These are phyloP conservation scores for Salmo trutta DNA, from an alignment of 2,797 vertebrate species.

Conservation along the genomic window DNA sequence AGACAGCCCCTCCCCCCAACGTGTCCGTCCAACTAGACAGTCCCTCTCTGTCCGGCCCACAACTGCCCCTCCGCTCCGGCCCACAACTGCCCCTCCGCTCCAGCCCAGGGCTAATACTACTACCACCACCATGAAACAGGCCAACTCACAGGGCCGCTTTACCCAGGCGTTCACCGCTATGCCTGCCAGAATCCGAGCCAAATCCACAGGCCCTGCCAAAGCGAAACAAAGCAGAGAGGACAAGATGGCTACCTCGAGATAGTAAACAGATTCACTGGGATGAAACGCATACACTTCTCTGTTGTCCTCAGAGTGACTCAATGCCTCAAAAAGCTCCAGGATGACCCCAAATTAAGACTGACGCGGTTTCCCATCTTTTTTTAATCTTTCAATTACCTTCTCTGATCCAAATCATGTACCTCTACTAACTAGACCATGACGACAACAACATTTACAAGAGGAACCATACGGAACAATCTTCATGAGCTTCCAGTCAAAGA, in stretches of 20 bases:
- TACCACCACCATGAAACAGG: background rate
- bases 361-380: slow-evolving; percentile 5
- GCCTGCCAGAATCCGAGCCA: slow-evolving; percentile 44
- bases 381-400: slow-evolving; percentile 37
- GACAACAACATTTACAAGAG: slow-evolving; percentile 42
- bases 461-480: slow-evolving; percentile 50
- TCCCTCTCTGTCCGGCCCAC: slow-evolving; percentile 68
- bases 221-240: slow-evolving; percentile 46
- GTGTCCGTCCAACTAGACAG: slow-evolving; percentile 72
- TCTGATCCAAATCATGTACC: slow-evolving; percentile 43
- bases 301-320: slow-evolving; percentile 52
- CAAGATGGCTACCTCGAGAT: slow-evolving; percentile 29
- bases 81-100: slow-evolving; percentile 54
- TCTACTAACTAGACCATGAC: slow-evolving; percentile 31
- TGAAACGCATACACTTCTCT: slow-evolving; percentile 30
- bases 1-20: slow-evolving; percentile 89
- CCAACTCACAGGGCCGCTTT: slow-evolving; percentile 50
- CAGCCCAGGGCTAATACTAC: background rate
- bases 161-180: slow-evolving; percentile 36
- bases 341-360: slow-evolving; percentile 43
- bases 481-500: slow-evolving; percentile 66
- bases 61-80: slow-evolving; percentile 50
- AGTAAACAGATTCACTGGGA: slow-evolving; percentile 57
- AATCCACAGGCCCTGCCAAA: slow-evolving; percentile 44
- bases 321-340: slow-evolving; percentile 57